phyloP scores from a whole-genome alignment of 2,797 vertebrate genomes.

The Xenentodon cancila region DNA sequence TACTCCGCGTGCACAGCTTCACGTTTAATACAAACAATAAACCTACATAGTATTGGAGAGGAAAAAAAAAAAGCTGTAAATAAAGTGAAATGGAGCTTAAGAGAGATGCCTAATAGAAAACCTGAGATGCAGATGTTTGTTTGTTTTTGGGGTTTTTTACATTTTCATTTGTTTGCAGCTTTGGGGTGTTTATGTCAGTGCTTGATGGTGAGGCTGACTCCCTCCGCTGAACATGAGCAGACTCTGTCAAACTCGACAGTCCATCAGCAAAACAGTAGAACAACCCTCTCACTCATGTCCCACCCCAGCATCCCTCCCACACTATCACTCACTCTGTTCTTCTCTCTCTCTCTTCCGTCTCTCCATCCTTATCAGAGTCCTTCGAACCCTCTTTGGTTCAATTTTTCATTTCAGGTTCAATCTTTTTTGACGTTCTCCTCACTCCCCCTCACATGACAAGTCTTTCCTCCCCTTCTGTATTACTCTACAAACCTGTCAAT shows the following conservation, averaged over 20 bases:
- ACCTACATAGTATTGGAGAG: not conserved
- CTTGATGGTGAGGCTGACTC: constrained; percentile 57
- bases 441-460: constrained; percentile 53
- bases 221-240: constrained; percentile 74
- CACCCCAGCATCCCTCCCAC: constrained; percentile 28
- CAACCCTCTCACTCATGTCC: constrained; percentile 46
- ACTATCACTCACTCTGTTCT: constrained; percentile 46
- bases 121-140: not conserved
- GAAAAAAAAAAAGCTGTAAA: constrained; percentile 13
- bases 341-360: constrained; percentile 54
- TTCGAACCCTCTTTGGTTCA: constrained; percentile 72
- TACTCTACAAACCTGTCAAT: constrained; percentile 59
- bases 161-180: constrained; percentile 20
- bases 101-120: constrained; percentile 4
- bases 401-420: constrained; percentile 82
- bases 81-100: constrained; percentile 3
- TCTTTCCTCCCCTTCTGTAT: constrained; percentile 54
- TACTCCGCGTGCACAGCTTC: not conserved
- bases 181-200: constrained; percentile 44
- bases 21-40: constrained; percentile 23
- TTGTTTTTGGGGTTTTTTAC: constrained; percentile 23
- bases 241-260: constrained; percentile 74
- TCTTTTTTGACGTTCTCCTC: constrained; percentile 67
- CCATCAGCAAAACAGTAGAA: constrained; percentile 74
- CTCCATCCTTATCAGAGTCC: constrained; percentile 69